phyloP scores from a whole-genome alignment of 1,140 invertebrate species.

The Calliopsis andreniformis region DNA sequence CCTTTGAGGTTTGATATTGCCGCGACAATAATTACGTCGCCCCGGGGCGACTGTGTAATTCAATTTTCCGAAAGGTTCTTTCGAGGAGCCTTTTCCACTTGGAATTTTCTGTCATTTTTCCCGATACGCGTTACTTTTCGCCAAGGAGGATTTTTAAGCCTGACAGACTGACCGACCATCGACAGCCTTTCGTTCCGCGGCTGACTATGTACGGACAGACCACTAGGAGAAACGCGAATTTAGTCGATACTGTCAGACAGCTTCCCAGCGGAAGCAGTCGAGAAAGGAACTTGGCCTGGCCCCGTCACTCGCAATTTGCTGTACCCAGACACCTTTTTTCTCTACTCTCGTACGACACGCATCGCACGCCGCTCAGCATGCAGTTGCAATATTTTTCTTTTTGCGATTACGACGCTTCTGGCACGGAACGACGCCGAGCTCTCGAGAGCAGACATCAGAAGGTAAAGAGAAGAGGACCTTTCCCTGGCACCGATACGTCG shows the following conservation, averaged over 20 bases:
- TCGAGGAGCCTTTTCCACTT: not conserved
- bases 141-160: too few species aligned
- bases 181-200: not conserved
- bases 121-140: not conserved
- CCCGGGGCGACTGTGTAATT: not conserved
- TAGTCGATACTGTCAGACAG: too few species aligned
- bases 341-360: constrained; percentile 6
- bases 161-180: not conserved
- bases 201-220: not conserved
- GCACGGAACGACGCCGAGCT: constrained; percentile 47
- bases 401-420: constrained; percentile 37
- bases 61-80: not conserved
- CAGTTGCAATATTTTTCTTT: constrained; percentile 15
- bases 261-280: too few species aligned
- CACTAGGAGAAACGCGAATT: not conserved
- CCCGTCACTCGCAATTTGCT: too few species aligned
- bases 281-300: too few species aligned
- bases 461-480: constrained; percentile 35
- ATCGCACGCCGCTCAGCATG: constrained; percentile 43
- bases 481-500: constrained; percentile 39
- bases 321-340: too few species aligned
- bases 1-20: not conserved
- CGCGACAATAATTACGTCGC: constrained; percentile 4
- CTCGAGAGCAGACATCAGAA: constrained; percentile 40
- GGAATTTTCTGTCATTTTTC: not conserved